These are phyloP conservation scores for Morphnarchus princeps DNA, from an alignment of 2,113 vertebrate genomes.

Conservation along the genomic window DNA sequence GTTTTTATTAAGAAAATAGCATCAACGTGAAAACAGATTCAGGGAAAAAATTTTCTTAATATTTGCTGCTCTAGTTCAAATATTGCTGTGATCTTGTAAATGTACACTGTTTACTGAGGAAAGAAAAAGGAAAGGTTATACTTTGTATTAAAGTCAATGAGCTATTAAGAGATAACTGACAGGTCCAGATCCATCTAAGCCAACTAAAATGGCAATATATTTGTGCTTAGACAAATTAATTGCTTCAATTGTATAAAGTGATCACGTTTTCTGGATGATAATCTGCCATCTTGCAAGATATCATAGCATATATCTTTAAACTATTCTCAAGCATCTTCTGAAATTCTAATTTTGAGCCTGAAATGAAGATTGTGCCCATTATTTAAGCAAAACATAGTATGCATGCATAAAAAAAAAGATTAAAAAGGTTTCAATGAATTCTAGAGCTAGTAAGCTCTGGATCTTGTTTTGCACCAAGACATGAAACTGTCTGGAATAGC, in stretches of 20 bases:
- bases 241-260: not conserved
- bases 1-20: not conserved
- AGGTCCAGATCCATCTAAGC: not conserved
- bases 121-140: not conserved
- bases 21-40: not conserved
- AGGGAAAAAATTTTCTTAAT: not conserved
- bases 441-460: not conserved
- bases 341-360: not conserved
- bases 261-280: not conserved
- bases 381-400: not conserved
- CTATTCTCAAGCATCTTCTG: not conserved
- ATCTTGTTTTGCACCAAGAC: not conserved
- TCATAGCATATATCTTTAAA: not conserved
- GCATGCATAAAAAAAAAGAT: not conserved
- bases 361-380: not conserved
- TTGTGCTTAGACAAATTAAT: not conserved
- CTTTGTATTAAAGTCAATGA: not conserved
- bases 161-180: not conserved
- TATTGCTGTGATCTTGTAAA: not conserved
- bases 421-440: not conserved
- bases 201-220: not conserved
- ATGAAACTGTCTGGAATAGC: not conserved
- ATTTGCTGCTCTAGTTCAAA: not conserved
- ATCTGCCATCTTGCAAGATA: not conserved
- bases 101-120: not conserved